Base-by-base conservation (phyloP, 2,888 invertebrate genomes). In the Callyntrura guangdongensis region DNA sequence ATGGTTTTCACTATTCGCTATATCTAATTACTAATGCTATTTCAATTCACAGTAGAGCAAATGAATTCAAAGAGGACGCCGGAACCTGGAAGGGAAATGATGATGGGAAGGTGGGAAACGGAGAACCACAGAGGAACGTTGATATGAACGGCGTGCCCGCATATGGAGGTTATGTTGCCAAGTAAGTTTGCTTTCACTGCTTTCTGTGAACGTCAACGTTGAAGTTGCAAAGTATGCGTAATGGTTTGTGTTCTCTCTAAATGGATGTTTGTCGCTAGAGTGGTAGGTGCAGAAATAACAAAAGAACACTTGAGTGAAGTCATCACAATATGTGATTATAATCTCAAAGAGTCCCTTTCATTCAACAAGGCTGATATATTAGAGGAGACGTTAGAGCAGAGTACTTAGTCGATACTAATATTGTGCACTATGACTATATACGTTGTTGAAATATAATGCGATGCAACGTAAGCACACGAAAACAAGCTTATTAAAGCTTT, bases 61-160 rank as follows among this genome's bases (percentile, higher is more conserved):
- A 97, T 79, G 97, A 97, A 94, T 98, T 98, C 96, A 98, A 98
- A 96, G 98, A 99, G 95, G 99, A 99, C 95, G 99, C 99, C 94
- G 98, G 98, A 82, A 99, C 99, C 95, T 99, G 99, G 99, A 99
- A 99, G 95, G 98, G 98, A 93, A 98, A 98, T 95, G 99, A 99
- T 94, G 99, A 99, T 95, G 99, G 99, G 22, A 99, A 99, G 96
- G 98, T 99, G 94, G 98, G 99, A 86, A 98, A 98, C 95, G 98
- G 98, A 95, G 99, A 99, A 95, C 98, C 98, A 20, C 97, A 98
- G 95, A 96, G 99, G 93, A 98, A 98, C 97, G 98, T 98, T 95
- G 99, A 99, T 94, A 97, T 98, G 94, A 98, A 98, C 95, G 98
- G 98, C 77, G 96, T 90, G 27, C 90, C 91, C 49, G 94, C 98